Evolutionary conservation across 1,140 invertebrate genomes (phyloP).

Genomic region (Brachionus rubens): DNA sequence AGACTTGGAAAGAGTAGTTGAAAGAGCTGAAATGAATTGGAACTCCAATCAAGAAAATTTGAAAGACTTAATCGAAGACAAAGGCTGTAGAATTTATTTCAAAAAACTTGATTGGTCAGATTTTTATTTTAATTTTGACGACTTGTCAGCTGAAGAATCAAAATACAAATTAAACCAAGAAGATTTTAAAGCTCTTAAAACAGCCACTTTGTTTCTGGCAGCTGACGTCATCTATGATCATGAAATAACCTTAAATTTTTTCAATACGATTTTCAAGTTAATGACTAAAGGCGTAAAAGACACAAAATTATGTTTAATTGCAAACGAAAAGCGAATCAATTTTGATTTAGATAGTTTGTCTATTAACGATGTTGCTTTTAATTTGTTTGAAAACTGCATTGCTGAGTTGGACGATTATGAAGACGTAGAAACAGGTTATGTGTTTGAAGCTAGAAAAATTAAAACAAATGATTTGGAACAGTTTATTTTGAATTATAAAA

Average conservation of each 20-base stretch:
- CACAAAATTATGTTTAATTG: constrained; percentile 7
- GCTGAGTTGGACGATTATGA: constrained; percentile 14
- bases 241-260: constrained; percentile 8
- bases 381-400: background rate
- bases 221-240: constrained; percentile 16
- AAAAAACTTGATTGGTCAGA: constrained; percentile 17
- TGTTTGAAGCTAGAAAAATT: background rate
- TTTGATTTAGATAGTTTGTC: background rate
- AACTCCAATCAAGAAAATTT: background rate
- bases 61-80: background rate
- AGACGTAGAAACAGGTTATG: background rate
- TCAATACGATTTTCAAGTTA: constrained; percentile 3
- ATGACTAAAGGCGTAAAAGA: background rate
- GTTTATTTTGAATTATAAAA: background rate
- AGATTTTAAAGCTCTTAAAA: background rate
- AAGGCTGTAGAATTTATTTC: background rate
- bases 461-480: background rate
- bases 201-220: background rate
- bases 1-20: constrained; percentile 8
- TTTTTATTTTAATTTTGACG: background rate
- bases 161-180: background rate
- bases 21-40: constrained; percentile 26
- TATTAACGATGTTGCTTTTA: constrained; percentile 22
- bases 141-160: background rate
- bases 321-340: constrained; percentile 36